These are phyloP conservation scores for Arenaria interpres DNA, from an alignment of 2,113 vertebrate species.

Conservation along the genomic window DNA sequence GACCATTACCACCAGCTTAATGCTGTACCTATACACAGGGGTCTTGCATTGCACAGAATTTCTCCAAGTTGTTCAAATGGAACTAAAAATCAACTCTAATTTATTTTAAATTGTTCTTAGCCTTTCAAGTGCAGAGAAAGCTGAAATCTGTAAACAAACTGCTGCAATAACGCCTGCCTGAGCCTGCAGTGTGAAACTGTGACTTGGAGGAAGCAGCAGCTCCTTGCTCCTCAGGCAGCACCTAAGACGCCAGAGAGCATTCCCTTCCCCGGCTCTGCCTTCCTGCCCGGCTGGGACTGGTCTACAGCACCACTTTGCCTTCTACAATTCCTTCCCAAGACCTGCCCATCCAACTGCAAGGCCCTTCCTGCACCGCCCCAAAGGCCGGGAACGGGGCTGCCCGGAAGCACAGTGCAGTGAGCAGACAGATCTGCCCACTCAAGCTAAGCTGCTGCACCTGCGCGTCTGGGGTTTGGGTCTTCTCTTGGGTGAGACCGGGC, in stretches of 20 bases:
- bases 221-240: neutral
- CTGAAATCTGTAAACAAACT: neutral
- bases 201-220: neutral
- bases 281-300: neutral
- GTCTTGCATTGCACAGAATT: neutral
- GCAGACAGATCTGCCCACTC: neutral
- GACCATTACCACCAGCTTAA: neutral
- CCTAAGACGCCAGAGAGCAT: neutral
- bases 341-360: neutral
- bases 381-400: neutral
- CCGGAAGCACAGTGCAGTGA: neutral
- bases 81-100: neutral
- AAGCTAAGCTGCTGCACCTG: fast-evolving
- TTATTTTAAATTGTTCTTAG: neutral
- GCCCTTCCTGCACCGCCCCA: fast-evolving
- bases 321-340: neutral
- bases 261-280: neutral
- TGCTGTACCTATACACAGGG: no score
- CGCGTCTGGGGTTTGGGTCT: neutral
- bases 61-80: neutral
- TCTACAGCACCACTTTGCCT: neutral
- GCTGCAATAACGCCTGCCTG: neutral
- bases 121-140: neutral
- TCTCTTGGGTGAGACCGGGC: no score
- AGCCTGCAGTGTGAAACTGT: neutral